phyloP scores from a whole-genome alignment of 30 jellyfish, hydroid and myxozoan species.

The Nemopilema nomurai region DNA sequence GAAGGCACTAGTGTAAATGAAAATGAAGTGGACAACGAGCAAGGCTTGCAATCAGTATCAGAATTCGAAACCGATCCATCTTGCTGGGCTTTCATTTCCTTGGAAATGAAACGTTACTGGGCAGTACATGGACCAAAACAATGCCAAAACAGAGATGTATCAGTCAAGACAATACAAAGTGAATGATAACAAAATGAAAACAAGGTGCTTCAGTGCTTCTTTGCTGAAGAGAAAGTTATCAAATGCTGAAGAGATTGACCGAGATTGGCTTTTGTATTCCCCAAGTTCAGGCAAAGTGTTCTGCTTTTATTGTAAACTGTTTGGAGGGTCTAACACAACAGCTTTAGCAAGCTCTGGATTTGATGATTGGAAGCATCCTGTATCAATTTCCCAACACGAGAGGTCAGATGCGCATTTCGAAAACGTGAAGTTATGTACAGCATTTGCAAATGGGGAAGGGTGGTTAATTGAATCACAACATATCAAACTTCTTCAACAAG shows the following conservation, averaged over 20 bases:
- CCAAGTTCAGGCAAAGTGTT: slow-evolving; percentile 14
- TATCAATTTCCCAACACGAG: slow-evolving; percentile 38
- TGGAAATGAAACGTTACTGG: not conserved
- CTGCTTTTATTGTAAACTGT: slow-evolving; percentile 34
- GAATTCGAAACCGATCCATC: not conserved
- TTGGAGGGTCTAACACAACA: slow-evolving; percentile 4
- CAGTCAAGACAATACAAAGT: slow-evolving; percentile 2
- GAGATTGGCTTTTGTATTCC: slow-evolving; percentile 41
- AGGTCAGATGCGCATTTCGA: slow-evolving; percentile 36
- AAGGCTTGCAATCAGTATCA: not conserved
- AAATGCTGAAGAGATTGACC: slow-evolving; percentile 17
- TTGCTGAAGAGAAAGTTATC: not conserved
- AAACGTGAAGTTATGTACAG: slow-evolving; percentile 33
- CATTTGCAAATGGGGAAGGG: slow-evolving; percentile 28
- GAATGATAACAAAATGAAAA: slow-evolving; percentile 1
- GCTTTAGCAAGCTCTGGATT: slow-evolving; percentile 19
- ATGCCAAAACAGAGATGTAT: slow-evolving; percentile 4
- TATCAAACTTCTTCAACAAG: slow-evolving; percentile 32
- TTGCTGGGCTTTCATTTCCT: not conserved
- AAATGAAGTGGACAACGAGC: not conserved
- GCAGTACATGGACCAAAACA: slow-evolving; percentile 11
- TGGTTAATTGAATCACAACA: slow-evolving; percentile 47
- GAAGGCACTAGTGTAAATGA: not conserved
- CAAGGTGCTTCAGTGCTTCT: slow-evolving; percentile 8
- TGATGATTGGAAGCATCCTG: slow-evolving; percentile 64